Conservation (phyloP, 1,140 invertebrate genomes). For the Drosophila navojoa region DNA sequence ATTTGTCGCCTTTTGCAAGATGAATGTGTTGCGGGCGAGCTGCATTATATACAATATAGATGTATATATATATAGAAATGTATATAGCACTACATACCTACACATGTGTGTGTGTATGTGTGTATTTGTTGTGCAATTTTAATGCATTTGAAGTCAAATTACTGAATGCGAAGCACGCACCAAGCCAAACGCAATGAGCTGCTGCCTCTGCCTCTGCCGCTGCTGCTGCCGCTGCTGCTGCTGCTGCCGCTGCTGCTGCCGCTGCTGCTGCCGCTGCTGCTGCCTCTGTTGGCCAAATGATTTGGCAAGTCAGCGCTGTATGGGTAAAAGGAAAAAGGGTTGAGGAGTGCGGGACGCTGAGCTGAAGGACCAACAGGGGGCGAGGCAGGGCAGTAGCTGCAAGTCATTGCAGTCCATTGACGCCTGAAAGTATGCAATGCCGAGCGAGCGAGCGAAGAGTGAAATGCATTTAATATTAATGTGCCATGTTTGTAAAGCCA, state of each 20-base stretch:
- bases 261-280: conserved; percentile 13
- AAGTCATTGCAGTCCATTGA: conserved; percentile 77
- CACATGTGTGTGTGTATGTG: conserved; percentile 16
- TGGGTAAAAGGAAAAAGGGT: neutral
- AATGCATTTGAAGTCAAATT: conserved; percentile 80
- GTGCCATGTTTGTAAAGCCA: conserved; percentile 68
- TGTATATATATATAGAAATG: conserved; percentile 18
- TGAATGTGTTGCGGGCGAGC: conserved; percentile 75
- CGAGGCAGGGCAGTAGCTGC: conserved; percentile 27
- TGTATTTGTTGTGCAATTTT: conserved; percentile 58
- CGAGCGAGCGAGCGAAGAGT: conserved; percentile 16
- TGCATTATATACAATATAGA: conserved; percentile 59
- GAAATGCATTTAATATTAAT: conserved; percentile 80
- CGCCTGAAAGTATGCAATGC: conserved; percentile 75
- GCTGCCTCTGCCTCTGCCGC: conserved; percentile 3
- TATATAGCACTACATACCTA: neutral
- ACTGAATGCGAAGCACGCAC: conserved; percentile 75
- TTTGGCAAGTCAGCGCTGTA: conserved; percentile 54
- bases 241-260: neutral
- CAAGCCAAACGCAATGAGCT: conserved; percentile 46
- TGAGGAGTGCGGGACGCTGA: neutral
- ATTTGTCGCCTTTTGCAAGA: conserved; percentile 82
- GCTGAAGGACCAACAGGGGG: neutral
- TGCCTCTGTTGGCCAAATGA: conserved; percentile 43
- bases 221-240: neutral